A percentile compares a stretch with the other conserved stretches of the same genome.
These are phyloP conservation scores for Crotophaga sulcirostris DNA, from an alignment of 2,113 vertebrate species.

Conservation along the genomic window DNA sequence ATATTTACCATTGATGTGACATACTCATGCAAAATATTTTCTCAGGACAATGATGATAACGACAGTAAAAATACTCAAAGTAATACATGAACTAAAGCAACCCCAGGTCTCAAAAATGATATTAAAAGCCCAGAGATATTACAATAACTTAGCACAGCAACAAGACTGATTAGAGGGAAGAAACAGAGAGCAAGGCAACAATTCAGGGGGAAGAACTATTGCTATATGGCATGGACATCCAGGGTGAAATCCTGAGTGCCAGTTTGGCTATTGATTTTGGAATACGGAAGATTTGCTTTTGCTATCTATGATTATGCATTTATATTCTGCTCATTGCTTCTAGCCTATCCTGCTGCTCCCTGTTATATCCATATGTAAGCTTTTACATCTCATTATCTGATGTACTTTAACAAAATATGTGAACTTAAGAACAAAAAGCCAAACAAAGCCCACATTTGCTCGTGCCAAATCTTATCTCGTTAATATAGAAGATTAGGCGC, in stretches of 20 bases:
- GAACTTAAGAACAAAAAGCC: not conserved
- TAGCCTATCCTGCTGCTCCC: not conserved
- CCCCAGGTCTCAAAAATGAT: not conserved
- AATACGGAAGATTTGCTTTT: not conserved
- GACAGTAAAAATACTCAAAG: not conserved
- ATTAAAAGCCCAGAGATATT: not conserved
- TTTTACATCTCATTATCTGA: not conserved
- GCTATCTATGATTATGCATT: not conserved
- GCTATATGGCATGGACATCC: not conserved
- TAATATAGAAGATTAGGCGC: not conserved
- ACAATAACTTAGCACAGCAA: not conserved
- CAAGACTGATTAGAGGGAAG: not conserved
- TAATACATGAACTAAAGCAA: not conserved
- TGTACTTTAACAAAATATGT: not conserved
- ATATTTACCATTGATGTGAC: not conserved
- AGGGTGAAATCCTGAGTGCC: not conserved
- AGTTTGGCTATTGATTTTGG: not conserved
- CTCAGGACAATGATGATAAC: not conserved
- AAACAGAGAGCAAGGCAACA: not conserved
- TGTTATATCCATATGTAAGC: not conserved
- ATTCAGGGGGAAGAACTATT: not conserved
- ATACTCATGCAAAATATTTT: not conserved
- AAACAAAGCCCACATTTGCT: not conserved
- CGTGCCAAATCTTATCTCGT: constrained; percentile 1
- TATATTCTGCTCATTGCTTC: not conserved